Percentiles rank a stretch among this genome's conserved stretches.
Evolutionary conservation across 1,140 invertebrate genomes (phyloP).

Genomic region (Helicoverpa zea): DNA sequence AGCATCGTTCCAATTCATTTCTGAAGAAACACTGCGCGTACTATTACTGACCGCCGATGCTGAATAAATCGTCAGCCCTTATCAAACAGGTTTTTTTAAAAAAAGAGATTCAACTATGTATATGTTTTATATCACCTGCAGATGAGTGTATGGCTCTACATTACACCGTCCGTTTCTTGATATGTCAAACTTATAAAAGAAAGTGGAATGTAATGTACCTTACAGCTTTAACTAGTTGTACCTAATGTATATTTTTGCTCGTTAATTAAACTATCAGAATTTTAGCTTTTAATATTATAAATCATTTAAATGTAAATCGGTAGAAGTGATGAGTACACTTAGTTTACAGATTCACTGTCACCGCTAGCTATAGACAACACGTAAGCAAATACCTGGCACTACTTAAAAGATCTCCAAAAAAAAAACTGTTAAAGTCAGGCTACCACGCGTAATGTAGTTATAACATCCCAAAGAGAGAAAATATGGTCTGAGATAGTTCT

Average conservation of each 20-base stretch:
- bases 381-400: no score
- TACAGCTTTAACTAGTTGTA: slow-evolving; percentile 45
- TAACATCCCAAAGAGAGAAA: no score
- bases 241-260: slow-evolving; percentile 25
- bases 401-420: no score
- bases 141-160: slow-evolving; percentile 37
- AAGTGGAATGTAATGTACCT: slow-evolving; percentile 30
- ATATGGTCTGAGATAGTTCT: no score
- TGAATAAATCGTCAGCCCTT: not conserved
- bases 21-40: no score
- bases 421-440: no score
- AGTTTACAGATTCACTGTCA: no score
- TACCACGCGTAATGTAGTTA: no score
- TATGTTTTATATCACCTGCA: slow-evolving; percentile 4
- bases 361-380: no score
- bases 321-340: slow-evolving; percentile 4
- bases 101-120: not conserved
- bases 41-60: no score
- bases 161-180: slow-evolving; percentile 50
- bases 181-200: slow-evolving; percentile 26
- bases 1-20: no score
- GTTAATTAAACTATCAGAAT: slow-evolving; percentile 17
- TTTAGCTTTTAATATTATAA: not conserved
- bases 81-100: not conserved
- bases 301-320: not conserved